phyloP scores from a whole-genome alignment of 2,797 vertebrate species.

The Craterocephalus amniculus region DNA sequence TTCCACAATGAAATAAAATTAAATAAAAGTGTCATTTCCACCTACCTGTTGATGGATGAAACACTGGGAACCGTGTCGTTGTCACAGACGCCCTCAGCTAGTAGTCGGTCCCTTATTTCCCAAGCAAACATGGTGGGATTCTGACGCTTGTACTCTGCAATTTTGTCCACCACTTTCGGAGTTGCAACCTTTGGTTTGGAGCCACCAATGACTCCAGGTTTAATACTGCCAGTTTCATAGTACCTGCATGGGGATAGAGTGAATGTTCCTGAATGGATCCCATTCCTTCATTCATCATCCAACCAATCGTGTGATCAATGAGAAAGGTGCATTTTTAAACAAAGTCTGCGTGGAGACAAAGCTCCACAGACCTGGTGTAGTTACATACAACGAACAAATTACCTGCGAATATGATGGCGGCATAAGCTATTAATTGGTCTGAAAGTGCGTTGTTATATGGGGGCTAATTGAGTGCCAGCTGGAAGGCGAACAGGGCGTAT shows the following conservation, averaged over 20 bases:
- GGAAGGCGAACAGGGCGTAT: conserved; percentile 61
- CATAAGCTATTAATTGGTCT: conserved; percentile 48
- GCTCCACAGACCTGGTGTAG: conserved; percentile 48
- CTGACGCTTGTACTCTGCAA: conserved; percentile 97
- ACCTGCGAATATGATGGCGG: conserved; percentile 50
- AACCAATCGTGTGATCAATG: conserved; percentile 46
- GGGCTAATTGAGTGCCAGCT: conserved; percentile 65
- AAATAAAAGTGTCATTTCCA: conserved; percentile 7
- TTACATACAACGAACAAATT: conserved; percentile 25
- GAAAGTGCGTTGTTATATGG: conserved; percentile 47
- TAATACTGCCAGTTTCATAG: conserved; percentile 99
- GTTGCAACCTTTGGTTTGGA: conserved; percentile 99
- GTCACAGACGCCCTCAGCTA: conserved; percentile 96
- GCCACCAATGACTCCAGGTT: conserved; percentile 97
- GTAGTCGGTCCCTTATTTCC: conserved; percentile 96
- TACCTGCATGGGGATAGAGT: conserved; percentile 85
- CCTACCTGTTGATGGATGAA: conserved; percentile 98
- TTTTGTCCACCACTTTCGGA: conserved; percentile 99
- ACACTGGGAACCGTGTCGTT: conserved; percentile 98
- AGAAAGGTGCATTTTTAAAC: conserved; percentile 38
- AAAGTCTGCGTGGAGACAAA: conserved; percentile 48
- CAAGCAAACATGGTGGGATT: conserved; percentile 99
- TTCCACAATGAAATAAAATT: not conserved
- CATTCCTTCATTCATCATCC: conserved; percentile 33
- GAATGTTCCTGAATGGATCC: conserved; percentile 65